Evolutionary conservation across 1,140 invertebrate species (phyloP).

Genomic region (Yoshiicerus persimilis): DNA sequence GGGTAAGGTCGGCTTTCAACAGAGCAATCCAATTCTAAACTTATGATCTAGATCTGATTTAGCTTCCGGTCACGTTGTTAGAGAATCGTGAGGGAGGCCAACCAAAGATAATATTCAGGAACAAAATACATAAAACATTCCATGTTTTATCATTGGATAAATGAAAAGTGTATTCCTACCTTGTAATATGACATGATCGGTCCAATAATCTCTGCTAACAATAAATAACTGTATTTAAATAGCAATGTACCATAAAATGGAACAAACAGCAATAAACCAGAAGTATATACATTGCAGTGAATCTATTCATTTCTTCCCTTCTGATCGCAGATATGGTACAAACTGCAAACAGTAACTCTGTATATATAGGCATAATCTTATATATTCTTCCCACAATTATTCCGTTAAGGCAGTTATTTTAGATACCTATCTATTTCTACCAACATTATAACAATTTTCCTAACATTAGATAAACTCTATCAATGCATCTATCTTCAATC

Average conservation of each 20-base stretch:
- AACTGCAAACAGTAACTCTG: no score
- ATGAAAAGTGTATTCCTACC: not conserved
- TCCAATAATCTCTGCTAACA: not conserved
- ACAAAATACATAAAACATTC: slow-evolving; percentile 6
- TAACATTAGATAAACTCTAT: no score
- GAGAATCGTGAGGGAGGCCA: not conserved
- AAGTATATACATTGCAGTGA: no score
- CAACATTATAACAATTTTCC: no score
- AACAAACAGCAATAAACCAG: not conserved
- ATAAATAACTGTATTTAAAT: not conserved
- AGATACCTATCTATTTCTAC: no score
- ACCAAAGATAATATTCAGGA: not conserved
- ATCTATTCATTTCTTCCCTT: no score
- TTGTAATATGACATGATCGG: not conserved
- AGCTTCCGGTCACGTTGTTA: slow-evolving; percentile 23
- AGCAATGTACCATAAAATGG: not conserved
- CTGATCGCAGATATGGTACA: no score
- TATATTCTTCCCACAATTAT: no score
- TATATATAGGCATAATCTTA: no score
- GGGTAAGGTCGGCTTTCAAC: not conserved
- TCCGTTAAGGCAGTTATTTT: no score
- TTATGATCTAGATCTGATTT: not conserved
- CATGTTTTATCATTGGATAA: not conserved
- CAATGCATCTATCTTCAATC: no score
- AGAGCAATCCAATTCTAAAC: not conserved